A percentile compares a stretch with the other conserved stretches of the same genome.
Conservation (phyloP, 2,888 invertebrate genomes). For the Drosophila testacea region DNA sequence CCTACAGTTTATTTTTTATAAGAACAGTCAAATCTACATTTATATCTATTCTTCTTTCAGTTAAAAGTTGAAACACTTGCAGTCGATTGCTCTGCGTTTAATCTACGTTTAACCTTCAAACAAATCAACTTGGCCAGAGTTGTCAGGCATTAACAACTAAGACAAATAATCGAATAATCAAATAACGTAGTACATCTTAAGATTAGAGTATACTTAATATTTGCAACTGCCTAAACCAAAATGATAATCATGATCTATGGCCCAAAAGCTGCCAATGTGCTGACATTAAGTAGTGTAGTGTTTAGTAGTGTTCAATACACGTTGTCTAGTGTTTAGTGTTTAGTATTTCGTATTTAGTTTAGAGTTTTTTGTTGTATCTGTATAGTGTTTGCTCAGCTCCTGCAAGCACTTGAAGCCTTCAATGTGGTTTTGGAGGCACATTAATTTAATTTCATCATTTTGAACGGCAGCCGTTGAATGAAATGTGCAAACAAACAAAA, state of each 20-base stretch:
- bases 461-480: slow-evolving; percentile 50
- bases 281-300: slow-evolving; percentile 3
- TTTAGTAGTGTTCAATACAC: not conserved
- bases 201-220: not conserved
- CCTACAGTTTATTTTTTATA: no score
- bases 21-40: no score
- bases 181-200: not conserved
- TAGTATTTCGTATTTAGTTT: slow-evolving; percentile 10
- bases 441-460: slow-evolving; percentile 67
- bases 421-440: slow-evolving; percentile 45
- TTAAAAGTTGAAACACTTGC: no score
- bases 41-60: no score
- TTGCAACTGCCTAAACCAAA: not conserved
- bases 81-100: not conserved
- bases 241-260: slow-evolving; percentile 13
- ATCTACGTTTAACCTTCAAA: not conserved
- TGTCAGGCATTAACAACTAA: not conserved
- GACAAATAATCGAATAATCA: slow-evolving; percentile 2
- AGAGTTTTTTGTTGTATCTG: not conserved
- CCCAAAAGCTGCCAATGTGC: slow-evolving; percentile 14
- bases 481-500: slow-evolving; percentile 60
- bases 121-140: not conserved
- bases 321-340: slow-evolving; percentile 16
- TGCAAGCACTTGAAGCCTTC: slow-evolving; percentile 62
- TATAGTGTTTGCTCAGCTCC: slow-evolving; percentile 59